Evolutionary conservation across 37 sponge, comb jelly and placozoan species (phyloP).

Genomic region (Axinella damicornis): DNA sequence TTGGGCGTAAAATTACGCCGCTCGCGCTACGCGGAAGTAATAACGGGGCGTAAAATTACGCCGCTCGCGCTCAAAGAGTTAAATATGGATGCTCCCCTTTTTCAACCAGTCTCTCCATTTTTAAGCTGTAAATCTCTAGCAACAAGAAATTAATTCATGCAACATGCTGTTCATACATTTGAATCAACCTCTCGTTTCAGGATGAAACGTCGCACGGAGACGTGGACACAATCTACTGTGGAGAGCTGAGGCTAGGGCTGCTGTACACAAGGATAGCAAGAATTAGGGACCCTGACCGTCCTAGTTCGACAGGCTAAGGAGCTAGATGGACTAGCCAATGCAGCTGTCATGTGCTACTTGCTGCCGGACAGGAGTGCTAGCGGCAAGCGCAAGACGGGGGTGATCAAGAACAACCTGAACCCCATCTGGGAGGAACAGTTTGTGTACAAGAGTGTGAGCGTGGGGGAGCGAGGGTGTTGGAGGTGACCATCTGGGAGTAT

Average conservation of each 20-base stretch:
- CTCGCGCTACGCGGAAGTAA: too few relatives aligned
- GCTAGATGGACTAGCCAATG: constrained; percentile 28
- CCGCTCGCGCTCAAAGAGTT: too few relatives aligned
- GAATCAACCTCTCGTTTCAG: background rate
- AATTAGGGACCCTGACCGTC: constrained; percentile 40
- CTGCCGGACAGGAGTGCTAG: constrained; percentile 42
- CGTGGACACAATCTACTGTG: background rate
- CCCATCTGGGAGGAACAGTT: constrained; percentile 74
- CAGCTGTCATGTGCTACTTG: constrained; percentile 55
- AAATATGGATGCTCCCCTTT: too few relatives aligned
- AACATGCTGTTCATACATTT: too few relatives aligned
- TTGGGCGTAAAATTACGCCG: too few relatives aligned
- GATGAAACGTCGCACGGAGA: background rate
- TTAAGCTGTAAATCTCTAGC: too few relatives aligned
- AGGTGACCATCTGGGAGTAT: constrained; percentile 75
- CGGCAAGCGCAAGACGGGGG: constrained; percentile 56
- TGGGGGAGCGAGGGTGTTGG: constrained; percentile 64
- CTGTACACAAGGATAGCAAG: constrained; percentile 12
- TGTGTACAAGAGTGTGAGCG: constrained; percentile 37
- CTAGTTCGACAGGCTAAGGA: constrained; percentile 39
- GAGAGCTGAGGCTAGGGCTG: constrained; percentile 23
- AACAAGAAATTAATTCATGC: too few relatives aligned
- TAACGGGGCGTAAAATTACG: too few relatives aligned
- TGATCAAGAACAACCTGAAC: constrained; percentile 58
- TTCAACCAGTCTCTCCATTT: too few relatives aligned